phyloP scores from a whole-genome alignment of 2,888 invertebrate species.

The Ecliptopera silaceata region DNA sequence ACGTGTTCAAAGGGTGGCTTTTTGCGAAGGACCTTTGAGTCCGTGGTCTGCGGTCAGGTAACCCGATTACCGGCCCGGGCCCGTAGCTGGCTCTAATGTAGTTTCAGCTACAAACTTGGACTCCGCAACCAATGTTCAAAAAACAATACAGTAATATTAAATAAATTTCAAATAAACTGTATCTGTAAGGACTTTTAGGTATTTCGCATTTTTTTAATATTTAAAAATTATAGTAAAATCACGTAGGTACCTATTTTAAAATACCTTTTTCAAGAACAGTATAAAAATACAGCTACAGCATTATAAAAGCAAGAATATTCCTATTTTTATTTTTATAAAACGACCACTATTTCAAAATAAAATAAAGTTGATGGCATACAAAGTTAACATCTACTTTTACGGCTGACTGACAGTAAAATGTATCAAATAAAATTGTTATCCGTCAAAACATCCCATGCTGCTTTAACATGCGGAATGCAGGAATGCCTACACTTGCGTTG shows the following conservation, averaged over 20 bases:
- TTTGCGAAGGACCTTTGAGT: slow-evolving; percentile 74
- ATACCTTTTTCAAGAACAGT: too few species aligned
- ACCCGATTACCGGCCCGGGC: slow-evolving; percentile 65
- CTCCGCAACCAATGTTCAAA: slow-evolving; percentile 3
- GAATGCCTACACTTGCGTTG: slow-evolving; percentile 42
- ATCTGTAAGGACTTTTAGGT: too few species aligned
- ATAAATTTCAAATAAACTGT: background rate
- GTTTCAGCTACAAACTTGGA: slow-evolving; percentile 19
- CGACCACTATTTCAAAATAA: slow-evolving; percentile 24
- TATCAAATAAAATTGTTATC: slow-evolving; percentile 71
- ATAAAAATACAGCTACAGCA: background rate
- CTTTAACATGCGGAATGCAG: slow-evolving; percentile 58
- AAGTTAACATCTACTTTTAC: slow-evolving; percentile 49
- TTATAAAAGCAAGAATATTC: background rate
- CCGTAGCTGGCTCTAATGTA: slow-evolving; percentile 30
- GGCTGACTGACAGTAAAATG: slow-evolving; percentile 65
- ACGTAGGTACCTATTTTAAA: too few species aligned
- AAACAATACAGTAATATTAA: slow-evolving; percentile 8
- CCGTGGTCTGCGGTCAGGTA: slow-evolving; percentile 74
- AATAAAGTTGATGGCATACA: slow-evolving; percentile 33
- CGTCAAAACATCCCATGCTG: slow-evolving; percentile 63
- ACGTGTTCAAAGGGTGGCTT: slow-evolving; percentile 76
- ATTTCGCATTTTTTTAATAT: too few species aligned
- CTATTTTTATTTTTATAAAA: background rate
- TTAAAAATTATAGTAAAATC: too few species aligned